Conservation (phyloP, 2,113 vertebrate genomes). For the Morone saxatilis region DNA sequence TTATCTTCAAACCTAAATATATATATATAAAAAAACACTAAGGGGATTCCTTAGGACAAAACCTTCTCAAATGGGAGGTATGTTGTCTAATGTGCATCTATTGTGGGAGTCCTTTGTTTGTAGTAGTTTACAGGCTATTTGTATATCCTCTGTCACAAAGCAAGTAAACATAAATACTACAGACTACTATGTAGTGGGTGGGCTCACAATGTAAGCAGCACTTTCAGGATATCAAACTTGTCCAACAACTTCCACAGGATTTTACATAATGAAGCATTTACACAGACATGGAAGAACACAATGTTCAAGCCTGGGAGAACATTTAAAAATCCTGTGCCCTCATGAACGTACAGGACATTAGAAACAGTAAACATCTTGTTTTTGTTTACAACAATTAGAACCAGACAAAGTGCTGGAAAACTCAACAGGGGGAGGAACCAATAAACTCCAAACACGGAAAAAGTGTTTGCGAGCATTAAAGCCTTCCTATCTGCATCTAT, state of each 20-base stretch:
- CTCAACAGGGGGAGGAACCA: neutral
- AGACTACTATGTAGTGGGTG: neutral
- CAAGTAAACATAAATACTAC: neutral
- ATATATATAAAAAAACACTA: too few relatives aligned
- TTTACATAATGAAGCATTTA: neutral
- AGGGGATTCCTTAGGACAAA: too few relatives aligned
- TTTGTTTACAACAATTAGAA: neutral
- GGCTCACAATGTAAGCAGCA: neutral
- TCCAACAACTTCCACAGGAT: neutral
- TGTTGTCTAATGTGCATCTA: too few relatives aligned
- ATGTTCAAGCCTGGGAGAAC: neutral
- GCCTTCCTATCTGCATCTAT: too few relatives aligned
- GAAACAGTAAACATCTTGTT: conserved; percentile 27
- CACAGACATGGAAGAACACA: neutral
- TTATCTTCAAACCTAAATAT: too few relatives aligned
- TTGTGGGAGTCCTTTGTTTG: too few relatives aligned
- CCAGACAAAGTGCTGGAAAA: neutral
- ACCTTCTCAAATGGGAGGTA: too few relatives aligned
- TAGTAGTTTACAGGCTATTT: neutral
- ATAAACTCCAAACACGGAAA: neutral
- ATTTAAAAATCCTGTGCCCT: neutral
- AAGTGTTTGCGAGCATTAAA: neutral
- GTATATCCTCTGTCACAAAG: neutral
- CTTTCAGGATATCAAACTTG: neutral
- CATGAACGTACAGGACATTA: neutral